Evolutionary conservation across 2,888 invertebrate genomes (phyloP).

Genomic region (Sesia bembeciformis): DNA sequence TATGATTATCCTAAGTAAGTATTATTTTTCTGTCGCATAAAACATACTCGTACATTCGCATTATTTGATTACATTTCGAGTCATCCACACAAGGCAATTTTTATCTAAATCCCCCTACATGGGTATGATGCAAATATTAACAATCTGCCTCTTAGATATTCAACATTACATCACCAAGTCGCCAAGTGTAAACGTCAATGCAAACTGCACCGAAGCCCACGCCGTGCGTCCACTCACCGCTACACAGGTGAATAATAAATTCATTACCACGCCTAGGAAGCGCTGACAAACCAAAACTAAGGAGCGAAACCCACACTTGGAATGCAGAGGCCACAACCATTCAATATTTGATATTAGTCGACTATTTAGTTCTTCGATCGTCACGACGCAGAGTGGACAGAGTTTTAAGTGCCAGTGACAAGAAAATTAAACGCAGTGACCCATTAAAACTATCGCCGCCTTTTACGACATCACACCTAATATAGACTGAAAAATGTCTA

Average conservation of each 20-base stretch:
- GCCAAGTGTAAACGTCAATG: conserved; percentile 30
- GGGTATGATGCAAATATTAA: conserved; percentile 8
- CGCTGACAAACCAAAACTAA: conserved; percentile 58
- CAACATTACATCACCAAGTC: not conserved
- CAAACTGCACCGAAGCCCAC: conserved; percentile 55
- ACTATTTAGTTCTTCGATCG: conserved; percentile 47
- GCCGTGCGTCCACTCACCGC: conserved; percentile 21
- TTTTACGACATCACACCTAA: conserved; percentile 22
- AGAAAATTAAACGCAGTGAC: conserved; percentile 38
- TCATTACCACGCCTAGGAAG: conserved; percentile 67
- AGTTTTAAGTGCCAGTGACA: conserved; percentile 19
- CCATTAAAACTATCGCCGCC: conserved; percentile 28
- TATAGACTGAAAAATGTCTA: conserved; percentile 38
- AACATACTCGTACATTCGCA: too few relatives aligned
- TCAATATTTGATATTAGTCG: conserved; percentile 39
- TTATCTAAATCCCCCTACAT: not conserved
- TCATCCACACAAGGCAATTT: not conserved
- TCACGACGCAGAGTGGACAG: conserved; percentile 43
- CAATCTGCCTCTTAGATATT: not conserved
- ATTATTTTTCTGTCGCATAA: too few relatives aligned
- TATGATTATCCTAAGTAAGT: too few relatives aligned
- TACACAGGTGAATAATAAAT: conserved; percentile 44
- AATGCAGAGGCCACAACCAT: conserved; percentile 38
- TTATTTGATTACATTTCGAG: too few relatives aligned
- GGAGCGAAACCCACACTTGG: conserved; percentile 69